These are phyloP conservation scores for Caenorhabditis sp. DNA, from an alignment of 2,888 invertebrate species.

Conservation along the genomic window DNA sequence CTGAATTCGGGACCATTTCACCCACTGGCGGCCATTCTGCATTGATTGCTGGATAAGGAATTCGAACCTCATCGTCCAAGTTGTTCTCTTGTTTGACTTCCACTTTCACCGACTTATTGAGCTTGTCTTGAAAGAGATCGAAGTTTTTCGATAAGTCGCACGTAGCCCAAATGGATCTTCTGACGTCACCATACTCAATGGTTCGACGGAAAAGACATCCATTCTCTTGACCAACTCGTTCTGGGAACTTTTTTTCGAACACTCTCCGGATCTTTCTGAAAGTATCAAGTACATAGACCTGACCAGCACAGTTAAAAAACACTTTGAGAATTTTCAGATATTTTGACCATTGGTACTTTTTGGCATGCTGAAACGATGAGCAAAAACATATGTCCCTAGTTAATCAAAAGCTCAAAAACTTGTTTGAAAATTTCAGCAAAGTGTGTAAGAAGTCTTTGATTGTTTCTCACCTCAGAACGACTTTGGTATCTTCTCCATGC, in stretches of 20 bases:
- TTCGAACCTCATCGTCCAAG: not conserved
- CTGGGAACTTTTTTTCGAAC: constrained; percentile 12
- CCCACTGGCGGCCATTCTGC: not conserved
- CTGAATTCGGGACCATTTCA: not conserved
- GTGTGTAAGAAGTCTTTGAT: not conserved
- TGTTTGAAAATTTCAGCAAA: too few relatives aligned
- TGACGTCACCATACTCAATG: not conserved
- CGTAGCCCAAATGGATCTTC: constrained; percentile 32
- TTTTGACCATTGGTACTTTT: too few relatives aligned
- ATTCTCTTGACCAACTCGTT: not conserved
- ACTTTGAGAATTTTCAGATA: too few relatives aligned
- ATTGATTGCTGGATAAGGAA: not conserved
- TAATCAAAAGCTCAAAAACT: too few relatives aligned
- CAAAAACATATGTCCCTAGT: too few relatives aligned
- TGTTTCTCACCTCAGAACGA: not conserved
- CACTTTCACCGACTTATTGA: too few relatives aligned
- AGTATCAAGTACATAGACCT: too few relatives aligned
- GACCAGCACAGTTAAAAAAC: too few relatives aligned
- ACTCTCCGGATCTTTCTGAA: constrained; percentile 6
- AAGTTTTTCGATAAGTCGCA: not conserved
- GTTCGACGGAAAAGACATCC: constrained; percentile 21
- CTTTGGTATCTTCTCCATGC: not conserved
- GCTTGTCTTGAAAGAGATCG: not conserved
- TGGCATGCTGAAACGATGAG: too few relatives aligned
- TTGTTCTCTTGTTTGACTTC: not conserved